These are phyloP conservation scores for Aplodontia rufa DNA, from an alignment of 2,113 vertebrate species.

Conservation along the genomic window DNA sequence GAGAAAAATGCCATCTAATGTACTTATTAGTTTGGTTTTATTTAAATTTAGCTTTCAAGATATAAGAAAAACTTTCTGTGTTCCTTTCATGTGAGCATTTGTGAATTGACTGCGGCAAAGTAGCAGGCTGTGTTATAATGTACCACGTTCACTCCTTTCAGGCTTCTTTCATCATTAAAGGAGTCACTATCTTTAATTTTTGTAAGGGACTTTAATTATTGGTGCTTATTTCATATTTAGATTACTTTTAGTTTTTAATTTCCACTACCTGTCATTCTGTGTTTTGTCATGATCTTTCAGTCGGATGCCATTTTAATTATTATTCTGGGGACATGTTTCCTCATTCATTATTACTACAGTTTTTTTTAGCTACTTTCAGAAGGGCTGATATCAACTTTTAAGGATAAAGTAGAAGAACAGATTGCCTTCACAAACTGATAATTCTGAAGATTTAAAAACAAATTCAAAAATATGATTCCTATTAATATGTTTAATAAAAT, in stretches of 20 bases:
- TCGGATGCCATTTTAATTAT: slow-evolving; percentile 71
- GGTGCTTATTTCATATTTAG: slow-evolving; percentile 79
- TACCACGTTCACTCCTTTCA: slow-evolving; percentile 72
- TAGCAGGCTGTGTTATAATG: not conserved
- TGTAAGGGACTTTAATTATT: slow-evolving; percentile 73
- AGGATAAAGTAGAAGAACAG: slow-evolving; percentile 60
- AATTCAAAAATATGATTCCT: slow-evolving; percentile 56
- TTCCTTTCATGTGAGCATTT: not conserved
- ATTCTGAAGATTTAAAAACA: slow-evolving; percentile 68
- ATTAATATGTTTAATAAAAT: slow-evolving; percentile 58
- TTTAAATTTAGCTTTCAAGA: slow-evolving; percentile 46
- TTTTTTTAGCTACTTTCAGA: slow-evolving; percentile 59
- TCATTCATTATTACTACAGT: slow-evolving; percentile 62
- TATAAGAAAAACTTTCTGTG: not conserved
- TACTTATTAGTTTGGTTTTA: slow-evolving; percentile 33
- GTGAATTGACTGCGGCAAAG: not conserved
- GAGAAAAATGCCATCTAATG: not conserved
- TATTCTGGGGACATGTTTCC: slow-evolving; percentile 61
- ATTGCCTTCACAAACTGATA: slow-evolving; percentile 59
- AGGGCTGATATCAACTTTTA: slow-evolving; percentile 56
- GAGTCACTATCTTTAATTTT: slow-evolving; percentile 77
- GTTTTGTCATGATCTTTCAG: slow-evolving; percentile 77
- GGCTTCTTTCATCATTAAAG: slow-evolving; percentile 74
- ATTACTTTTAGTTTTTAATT: slow-evolving; percentile 79
- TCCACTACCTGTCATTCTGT: slow-evolving; percentile 73